Evolutionary conservation across 2,888 invertebrate species (phyloP), one percentile per base, ranked within the genome.

Genomic region (Stenodera caucasica): DNA sequence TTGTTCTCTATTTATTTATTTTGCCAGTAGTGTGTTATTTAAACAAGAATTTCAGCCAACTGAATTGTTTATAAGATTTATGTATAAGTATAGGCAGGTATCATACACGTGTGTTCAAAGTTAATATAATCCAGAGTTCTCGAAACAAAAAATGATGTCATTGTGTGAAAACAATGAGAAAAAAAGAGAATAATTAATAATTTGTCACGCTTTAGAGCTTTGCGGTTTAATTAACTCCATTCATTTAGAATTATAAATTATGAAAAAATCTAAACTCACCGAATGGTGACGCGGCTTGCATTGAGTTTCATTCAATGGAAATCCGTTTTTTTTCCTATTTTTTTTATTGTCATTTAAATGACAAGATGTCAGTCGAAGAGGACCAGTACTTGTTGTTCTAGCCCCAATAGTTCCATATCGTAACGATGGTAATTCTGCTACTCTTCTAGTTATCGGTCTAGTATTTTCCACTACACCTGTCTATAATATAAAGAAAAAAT

Each of bases 381-480:
- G 75, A 8, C 75, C 76, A 2, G 71, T 73, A 54, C 63, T 66
- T 11, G 67, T 57, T 53, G 68, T 71, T 56, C 65, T 74, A 18
- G 73, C 71, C 12, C 75, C 77, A 29, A 76, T 61, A 14, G 73
- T 66, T 29, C 77, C 77, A 64, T 77, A 78, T 60, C 75, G 64
- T n/a, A 78, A 63, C 1, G 77, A 75, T 6, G 78, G 78, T n/a
- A 77, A 71, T 64, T 78, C 78, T 5, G 71, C 70, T 29, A 76
- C 74, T 54, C 74, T 64, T 61, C 56, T 65, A 1, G 69, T 67
- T 35, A 65, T 55, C 35, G 66, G 55, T 61, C 61, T 66, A n/a
- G 62, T 35, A 15, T 53, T 53, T 2, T 63, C 56, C 14, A 26
- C 37, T 32, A 63, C 21, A 30, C 63, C 63, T 14, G 63, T 52